Percentiles rank a stretch among this genome's conserved stretches.
These are phyloP conservation scores for Ostrea denselamellosa DNA, from an alignment of 1,140 invertebrate genomes.

Conservation along the genomic window DNA sequence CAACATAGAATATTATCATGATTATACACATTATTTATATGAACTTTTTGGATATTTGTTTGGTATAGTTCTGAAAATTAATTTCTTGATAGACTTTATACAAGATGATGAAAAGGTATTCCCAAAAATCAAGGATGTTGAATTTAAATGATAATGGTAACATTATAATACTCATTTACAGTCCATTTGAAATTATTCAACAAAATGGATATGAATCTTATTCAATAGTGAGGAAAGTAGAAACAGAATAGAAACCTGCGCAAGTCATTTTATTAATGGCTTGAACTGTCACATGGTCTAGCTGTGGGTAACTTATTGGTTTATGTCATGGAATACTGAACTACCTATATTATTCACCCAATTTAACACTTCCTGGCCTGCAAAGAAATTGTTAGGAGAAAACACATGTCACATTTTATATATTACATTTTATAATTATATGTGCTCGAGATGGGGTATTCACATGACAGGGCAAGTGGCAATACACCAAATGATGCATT, in stretches of 20 bases:
- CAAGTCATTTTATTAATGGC: constrained; percentile 1
- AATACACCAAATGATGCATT: not conserved
- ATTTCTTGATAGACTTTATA: not conserved
- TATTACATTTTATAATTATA: not conserved
- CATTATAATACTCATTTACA: no score
- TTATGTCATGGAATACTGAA: not conserved
- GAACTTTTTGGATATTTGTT: not conserved
- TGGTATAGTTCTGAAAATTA: not conserved
- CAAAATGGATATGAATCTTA: not conserved
- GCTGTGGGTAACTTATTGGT: not conserved
- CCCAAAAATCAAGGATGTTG: not conserved
- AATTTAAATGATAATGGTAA: not conserved
- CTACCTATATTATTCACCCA: constrained; percentile 19
- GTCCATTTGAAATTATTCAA: not conserved
- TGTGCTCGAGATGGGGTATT: constrained; percentile 15
- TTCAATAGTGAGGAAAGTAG: constrained; percentile 2
- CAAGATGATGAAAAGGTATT: not conserved
- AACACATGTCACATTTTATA: constrained; percentile 22
- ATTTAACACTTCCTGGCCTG: constrained; percentile 1
- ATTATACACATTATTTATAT: not conserved
- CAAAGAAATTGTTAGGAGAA: constrained; percentile 35
- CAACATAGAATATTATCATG: not conserved
- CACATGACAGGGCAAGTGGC: not conserved
- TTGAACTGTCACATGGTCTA: not conserved
- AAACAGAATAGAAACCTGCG: constrained; percentile 28